phyloP scores from a whole-genome alignment of 1,140 invertebrate species.

The Hycleus phaleratus region DNA sequence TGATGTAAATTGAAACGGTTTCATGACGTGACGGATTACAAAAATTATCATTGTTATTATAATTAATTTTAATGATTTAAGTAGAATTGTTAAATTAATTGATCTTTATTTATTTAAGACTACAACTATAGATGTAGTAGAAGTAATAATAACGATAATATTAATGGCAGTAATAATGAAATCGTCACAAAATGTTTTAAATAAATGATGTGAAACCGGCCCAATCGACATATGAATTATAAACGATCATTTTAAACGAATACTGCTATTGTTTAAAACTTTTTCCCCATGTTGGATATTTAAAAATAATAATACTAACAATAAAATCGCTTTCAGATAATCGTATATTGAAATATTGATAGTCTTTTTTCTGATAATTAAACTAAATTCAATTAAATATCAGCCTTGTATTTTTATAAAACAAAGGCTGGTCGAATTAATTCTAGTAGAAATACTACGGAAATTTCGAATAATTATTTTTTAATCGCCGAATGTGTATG shows the following conservation, averaged over 20 bases:
- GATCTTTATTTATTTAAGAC: slow-evolving; percentile 4
- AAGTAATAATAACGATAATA: background rate
- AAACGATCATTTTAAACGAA: no score
- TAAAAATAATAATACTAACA: no score
- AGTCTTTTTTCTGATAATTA: no score
- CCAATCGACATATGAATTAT: slow-evolving; percentile 1
- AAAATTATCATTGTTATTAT: slow-evolving; percentile 14
- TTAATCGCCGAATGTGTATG: no score
- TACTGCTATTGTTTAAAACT: no score
- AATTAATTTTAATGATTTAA: slow-evolving; percentile 14
- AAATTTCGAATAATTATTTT: no score
- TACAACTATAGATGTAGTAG: background rate
- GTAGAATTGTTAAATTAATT: slow-evolving; percentile 13
- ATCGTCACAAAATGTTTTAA: slow-evolving; percentile 8
- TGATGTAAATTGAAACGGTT: slow-evolving; percentile 10
- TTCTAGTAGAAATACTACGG: background rate
- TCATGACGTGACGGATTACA: slow-evolving; percentile 13
- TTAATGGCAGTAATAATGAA: slow-evolving; percentile 1
- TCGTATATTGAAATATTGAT: no score
- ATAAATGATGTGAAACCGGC: slow-evolving; percentile 11
- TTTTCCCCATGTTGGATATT: no score
- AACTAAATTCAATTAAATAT: background rate
- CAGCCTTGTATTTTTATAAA: background rate
- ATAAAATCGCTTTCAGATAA: no score
- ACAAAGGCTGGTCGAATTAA: background rate